These are phyloP conservation scores for Microtus montanus DNA, from an alignment of 2,113 vertebrate species.

Conservation along the genomic window DNA sequence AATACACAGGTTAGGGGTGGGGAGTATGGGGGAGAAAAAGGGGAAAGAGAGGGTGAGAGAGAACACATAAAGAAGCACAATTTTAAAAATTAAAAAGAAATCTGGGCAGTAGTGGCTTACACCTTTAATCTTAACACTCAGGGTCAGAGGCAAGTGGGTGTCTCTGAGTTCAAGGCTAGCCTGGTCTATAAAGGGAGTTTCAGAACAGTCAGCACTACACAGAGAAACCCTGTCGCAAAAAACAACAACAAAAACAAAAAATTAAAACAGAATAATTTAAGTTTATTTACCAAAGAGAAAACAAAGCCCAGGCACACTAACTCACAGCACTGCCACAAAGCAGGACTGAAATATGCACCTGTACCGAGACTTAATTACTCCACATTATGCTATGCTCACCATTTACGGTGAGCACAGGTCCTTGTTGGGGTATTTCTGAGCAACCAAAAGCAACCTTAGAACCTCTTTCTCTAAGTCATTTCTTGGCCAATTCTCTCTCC, in stretches of 20 bases:
- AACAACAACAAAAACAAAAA: not conserved
- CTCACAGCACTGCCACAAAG: not conserved
- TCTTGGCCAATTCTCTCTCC: not conserved
- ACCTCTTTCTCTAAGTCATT: not conserved
- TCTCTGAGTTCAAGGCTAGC: not conserved
- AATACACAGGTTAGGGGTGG: not conserved
- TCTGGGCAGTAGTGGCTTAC: not conserved
- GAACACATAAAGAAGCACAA: not conserved
- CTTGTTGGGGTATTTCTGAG: not conserved
- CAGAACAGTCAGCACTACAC: not conserved
- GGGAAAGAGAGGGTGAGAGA: too few relatives aligned
- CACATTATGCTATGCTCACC: not conserved
- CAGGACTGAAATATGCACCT: not conserved
- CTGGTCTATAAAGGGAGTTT: not conserved
- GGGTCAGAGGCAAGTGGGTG: not conserved
- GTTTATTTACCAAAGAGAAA: not conserved
- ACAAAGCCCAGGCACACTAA: not conserved
- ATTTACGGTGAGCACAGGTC: rapidly evolving
- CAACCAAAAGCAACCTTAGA: not conserved
- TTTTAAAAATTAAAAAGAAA: not conserved
- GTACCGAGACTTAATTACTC: not conserved
- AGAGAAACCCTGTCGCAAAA: not conserved
- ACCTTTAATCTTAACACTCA: not conserved
- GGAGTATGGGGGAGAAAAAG: too few relatives aligned
- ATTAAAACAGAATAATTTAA: not conserved